These are phyloP conservation scores for Hesperia comma DNA, from an alignment of 2,888 invertebrate species.

Conservation along the genomic window DNA sequence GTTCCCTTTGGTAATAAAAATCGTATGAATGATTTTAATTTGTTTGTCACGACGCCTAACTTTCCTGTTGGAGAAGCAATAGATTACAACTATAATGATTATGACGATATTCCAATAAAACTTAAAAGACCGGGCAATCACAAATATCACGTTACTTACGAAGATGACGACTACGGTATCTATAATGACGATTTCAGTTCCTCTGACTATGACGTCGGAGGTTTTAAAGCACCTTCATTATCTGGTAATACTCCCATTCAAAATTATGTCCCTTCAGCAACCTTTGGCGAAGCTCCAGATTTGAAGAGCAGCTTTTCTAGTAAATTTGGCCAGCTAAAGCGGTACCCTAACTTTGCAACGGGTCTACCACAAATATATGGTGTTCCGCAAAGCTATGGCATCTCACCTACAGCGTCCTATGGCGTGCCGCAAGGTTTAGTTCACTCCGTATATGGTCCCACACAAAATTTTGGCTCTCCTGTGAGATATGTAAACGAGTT, in stretches of 20 bases:
- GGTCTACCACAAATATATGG: slow-evolving; percentile 39
- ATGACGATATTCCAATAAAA: slow-evolving; percentile 45
- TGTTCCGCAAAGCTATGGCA: slow-evolving; percentile 24
- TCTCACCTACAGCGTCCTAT: slow-evolving; percentile 48
- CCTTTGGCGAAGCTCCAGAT: slow-evolving; percentile 47
- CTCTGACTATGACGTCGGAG: slow-evolving; percentile 53
- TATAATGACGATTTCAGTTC: slow-evolving; percentile 49
- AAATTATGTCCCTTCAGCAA: slow-evolving; percentile 49
- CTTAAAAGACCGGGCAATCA: slow-evolving; percentile 44
- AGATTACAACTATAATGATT: slow-evolving; percentile 50
- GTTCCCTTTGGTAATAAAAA: slow-evolving; percentile 45
- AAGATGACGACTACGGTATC: slow-evolving; percentile 54
- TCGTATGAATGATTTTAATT: slow-evolving; percentile 47
- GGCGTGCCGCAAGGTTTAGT: slow-evolving; percentile 46
- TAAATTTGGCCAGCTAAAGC: slow-evolving; percentile 49
- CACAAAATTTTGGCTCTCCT: slow-evolving; percentile 40
- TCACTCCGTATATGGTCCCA: slow-evolving; percentile 29
- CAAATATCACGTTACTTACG: slow-evolving; percentile 50
- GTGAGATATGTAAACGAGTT: slow-evolving; percentile 38
- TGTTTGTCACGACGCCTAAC: slow-evolving; percentile 53
- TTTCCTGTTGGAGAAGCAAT: slow-evolving; percentile 56
- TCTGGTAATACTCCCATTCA: slow-evolving; percentile 20
- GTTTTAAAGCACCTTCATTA: slow-evolving; percentile 23
- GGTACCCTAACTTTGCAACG: slow-evolving; percentile 41
- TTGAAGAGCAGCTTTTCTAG: slow-evolving; percentile 50